A percentile compares a stretch with the other conserved stretches of the same genome.
Evolutionary conservation across 2,113 vertebrate genomes (phyloP).

Genomic region (Suricata suricatta): DNA sequence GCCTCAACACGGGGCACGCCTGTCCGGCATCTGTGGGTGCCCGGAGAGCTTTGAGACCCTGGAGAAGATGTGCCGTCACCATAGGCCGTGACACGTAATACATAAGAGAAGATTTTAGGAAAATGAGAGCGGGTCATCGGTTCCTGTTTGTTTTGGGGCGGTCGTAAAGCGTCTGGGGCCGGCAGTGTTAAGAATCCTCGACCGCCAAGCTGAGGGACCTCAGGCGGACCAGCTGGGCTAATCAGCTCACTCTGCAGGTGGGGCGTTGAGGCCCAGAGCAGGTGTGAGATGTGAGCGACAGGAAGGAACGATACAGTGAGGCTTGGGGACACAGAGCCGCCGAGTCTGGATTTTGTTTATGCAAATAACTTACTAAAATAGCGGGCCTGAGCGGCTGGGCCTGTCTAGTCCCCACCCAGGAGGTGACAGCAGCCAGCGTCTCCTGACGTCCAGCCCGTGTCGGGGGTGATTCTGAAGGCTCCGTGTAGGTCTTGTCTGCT

Average conservation of each 20-base stretch:
- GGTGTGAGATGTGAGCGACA: background rate
- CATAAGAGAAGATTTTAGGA: background rate
- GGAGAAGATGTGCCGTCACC: background rate
- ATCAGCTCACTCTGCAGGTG: background rate
- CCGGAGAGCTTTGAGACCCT: background rate
- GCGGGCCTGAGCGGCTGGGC: background rate
- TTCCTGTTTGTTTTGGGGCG: background rate
- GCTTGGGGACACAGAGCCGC: background rate
- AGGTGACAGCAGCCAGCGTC: background rate
- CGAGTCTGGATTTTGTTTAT: background rate
- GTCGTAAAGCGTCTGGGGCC: background rate
- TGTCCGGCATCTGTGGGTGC: too few relatives aligned
- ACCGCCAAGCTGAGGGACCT: background rate
- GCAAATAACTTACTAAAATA: conserved; percentile 53
- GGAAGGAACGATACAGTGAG: background rate
- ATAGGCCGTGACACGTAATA: background rate
- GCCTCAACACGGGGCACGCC: background rate
- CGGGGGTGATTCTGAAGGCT: background rate
- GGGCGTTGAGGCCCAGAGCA: background rate
- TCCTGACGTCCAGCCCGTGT: background rate
- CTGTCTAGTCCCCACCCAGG: background rate
- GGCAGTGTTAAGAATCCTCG: background rate
- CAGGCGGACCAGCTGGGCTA: background rate
- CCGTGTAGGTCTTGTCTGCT: background rate
- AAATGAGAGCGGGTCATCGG: background rate